Base-by-base conservation (phyloP, 1,140 invertebrate genomes). In the Hesperophylax magnus region DNA sequence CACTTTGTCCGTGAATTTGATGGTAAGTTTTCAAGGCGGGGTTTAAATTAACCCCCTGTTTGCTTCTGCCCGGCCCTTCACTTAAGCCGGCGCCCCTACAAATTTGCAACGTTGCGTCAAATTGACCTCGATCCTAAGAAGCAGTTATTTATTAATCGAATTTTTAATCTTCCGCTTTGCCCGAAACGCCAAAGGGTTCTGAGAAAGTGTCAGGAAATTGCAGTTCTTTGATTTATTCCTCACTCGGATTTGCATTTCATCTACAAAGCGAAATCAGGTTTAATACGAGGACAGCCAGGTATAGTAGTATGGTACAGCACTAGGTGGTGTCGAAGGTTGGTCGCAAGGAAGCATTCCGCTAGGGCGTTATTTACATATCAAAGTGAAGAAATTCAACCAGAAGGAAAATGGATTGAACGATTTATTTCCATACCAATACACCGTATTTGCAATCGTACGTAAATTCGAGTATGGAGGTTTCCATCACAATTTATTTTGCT, bases 171-270 rank as follows among this genome's bases (percentile, higher is more conserved):
- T 22, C 27, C 27, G n/a, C 72, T 56, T 11, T 24, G 3, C 11
- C 56, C 27, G 3, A 18, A 1, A 1, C 47, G 3, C 14, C 56
- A 47, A n/a, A 63, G 20, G 39, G 31, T 11, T 39, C 27, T 34
- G 58, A 54, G 52, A 34, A 54, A 53, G 24, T 75, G 60, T 63
- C 60, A 52, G 4, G n/a, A 20, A 58, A 80, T 71, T 80, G 79
- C 72, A 80, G 52, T 65, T 53, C 79, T 75, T 76, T 74, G 71
- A 76, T 75, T 72, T 47, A 20, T 76, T 27, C 58, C 24, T 53
- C 71, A 54, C 79, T 76, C 56, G 14, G 39, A 85, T 79, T 79
- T 81, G 82, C 84, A 77, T 85, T 84, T 82, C 82, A 27, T 82
- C 24, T 80, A 82, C 63, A 84, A 84, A 81, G 24, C 31, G 63